Percentiles rank a stretch among this genome's conserved stretches.
phyloP scores from a whole-genome alignment of 92 coral and sea anemone species.

The Nematostella vectensis region DNA sequence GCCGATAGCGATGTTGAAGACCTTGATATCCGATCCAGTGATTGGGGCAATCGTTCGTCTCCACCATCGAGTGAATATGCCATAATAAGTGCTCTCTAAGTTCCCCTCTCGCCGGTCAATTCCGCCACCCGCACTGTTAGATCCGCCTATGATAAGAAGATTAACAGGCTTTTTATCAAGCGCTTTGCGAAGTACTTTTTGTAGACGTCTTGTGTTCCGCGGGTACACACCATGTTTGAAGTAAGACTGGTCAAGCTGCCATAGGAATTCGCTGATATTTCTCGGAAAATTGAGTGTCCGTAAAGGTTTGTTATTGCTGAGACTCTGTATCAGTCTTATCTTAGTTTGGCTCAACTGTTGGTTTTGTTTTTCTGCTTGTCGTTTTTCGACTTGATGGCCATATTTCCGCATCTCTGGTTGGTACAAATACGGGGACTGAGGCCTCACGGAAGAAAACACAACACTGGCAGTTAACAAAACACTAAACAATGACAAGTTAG shows the following conservation, averaged over 20 bases:
- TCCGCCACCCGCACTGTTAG: constrained; percentile 48
- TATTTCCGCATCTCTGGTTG: too few relatives aligned
- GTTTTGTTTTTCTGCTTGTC: too few relatives aligned
- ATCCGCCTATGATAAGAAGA: constrained; percentile 29
- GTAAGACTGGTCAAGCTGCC: neutral
- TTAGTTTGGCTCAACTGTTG: too few relatives aligned
- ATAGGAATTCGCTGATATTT: neutral
- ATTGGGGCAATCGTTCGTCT: constrained; percentile 14
- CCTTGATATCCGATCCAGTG: constrained; percentile 8
- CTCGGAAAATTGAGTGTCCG: too few relatives aligned
- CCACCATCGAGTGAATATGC: constrained; percentile 5
- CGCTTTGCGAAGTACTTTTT: constrained; percentile 15
- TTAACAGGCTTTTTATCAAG: constrained; percentile 11
- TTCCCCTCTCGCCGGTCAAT: constrained; percentile 27
- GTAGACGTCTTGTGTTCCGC: neutral
- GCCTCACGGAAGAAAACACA: too few relatives aligned
- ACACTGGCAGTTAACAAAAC: too few relatives aligned
- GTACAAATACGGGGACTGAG: too few relatives aligned
- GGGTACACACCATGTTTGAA: neutral
- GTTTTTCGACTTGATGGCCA: too few relatives aligned
- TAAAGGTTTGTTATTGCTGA: too few relatives aligned
- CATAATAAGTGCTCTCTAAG: constrained; percentile 15
- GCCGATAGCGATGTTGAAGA: constrained; percentile 20
- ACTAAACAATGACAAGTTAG: too few relatives aligned
- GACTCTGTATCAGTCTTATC: too few relatives aligned